These are phyloP conservation scores for Serinus canaria DNA, from an alignment of 2,113 vertebrate species.

Conservation along the genomic window DNA sequence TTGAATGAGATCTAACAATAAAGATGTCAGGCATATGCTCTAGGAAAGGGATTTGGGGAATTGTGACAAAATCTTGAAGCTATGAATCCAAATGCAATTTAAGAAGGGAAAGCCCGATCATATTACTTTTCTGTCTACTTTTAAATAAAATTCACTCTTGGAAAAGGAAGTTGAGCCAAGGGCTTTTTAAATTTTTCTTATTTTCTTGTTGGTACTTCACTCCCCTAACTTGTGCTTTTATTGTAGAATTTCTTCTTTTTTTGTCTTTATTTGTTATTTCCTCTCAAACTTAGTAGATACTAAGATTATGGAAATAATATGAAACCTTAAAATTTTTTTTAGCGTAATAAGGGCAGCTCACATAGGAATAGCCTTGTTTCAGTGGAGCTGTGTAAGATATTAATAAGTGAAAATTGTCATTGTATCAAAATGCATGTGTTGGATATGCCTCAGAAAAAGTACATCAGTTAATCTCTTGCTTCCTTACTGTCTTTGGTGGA, in stretches of 20 bases:
- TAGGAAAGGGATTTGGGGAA: conserved; percentile 14
- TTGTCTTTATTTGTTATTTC: not conserved
- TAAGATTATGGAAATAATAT: not conserved
- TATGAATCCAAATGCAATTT: not conserved
- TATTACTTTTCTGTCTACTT: not conserved
- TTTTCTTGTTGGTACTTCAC: not conserved
- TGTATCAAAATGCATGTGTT: not conserved
- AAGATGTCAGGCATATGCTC: not conserved
- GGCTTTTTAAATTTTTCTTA: not conserved
- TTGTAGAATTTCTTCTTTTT: not conserved
- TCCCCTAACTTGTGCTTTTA: not conserved
- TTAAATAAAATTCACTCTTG: not conserved
- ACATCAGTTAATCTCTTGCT: not conserved
- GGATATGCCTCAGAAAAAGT: not conserved
- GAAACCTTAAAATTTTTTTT: not conserved
- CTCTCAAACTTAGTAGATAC: not conserved
- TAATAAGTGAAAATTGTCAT: not conserved
- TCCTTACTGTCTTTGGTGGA: not conserved
- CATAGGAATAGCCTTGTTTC: not conserved
- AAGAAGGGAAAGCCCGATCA: not conserved
- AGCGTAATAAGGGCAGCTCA: not conserved
- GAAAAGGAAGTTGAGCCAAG: not conserved
- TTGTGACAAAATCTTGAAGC: not conserved
- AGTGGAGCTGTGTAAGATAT: not conserved
- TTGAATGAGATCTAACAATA: not conserved